A percentile compares a stretch with the other conserved stretches of the same genome.
phyloP scores from a whole-genome alignment of 2,113 vertebrate genomes.

The Blennius ocellaris region DNA sequence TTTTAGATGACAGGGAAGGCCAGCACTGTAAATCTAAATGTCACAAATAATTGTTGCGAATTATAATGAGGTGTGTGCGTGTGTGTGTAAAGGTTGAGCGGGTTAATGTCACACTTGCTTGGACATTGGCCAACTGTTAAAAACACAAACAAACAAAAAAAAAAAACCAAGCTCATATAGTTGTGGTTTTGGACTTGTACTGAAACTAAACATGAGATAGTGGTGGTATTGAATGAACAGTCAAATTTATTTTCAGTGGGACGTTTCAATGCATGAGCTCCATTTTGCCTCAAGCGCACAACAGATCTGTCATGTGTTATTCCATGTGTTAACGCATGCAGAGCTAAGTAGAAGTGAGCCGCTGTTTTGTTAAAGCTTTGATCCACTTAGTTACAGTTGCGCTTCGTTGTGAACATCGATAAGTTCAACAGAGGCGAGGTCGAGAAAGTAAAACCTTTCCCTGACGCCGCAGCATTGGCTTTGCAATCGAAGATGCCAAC shows the following conservation, averaged over 20 bases:
- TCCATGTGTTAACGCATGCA: background rate
- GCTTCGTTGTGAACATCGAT: background rate
- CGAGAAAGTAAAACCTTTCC: background rate
- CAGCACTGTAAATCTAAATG: conserved; percentile 38
- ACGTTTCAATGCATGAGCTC: background rate
- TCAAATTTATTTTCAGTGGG: background rate
- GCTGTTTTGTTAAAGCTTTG: background rate
- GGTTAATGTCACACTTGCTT: conserved; percentile 21
- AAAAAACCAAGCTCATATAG: background rate
- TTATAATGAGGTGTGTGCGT: conserved; percentile 24
- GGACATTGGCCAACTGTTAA: conserved; percentile 6
- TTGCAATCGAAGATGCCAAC: conserved; percentile 7
- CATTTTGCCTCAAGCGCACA: background rate
- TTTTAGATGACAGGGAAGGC: conserved; percentile 46
- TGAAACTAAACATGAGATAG: background rate
- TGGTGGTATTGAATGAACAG: background rate
- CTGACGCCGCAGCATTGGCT: background rate
- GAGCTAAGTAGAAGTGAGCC: background rate
- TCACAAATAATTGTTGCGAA: conserved; percentile 45
- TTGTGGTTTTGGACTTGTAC: background rate
- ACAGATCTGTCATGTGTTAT: background rate
- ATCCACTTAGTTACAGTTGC: background rate
- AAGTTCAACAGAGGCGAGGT: background rate
- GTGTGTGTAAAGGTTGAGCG: background rate
- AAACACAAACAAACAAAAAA: background rate